Evolutionary conservation across 2,888 invertebrate species (phyloP).

Genomic region (Hirudinaria manillensis): DNA sequence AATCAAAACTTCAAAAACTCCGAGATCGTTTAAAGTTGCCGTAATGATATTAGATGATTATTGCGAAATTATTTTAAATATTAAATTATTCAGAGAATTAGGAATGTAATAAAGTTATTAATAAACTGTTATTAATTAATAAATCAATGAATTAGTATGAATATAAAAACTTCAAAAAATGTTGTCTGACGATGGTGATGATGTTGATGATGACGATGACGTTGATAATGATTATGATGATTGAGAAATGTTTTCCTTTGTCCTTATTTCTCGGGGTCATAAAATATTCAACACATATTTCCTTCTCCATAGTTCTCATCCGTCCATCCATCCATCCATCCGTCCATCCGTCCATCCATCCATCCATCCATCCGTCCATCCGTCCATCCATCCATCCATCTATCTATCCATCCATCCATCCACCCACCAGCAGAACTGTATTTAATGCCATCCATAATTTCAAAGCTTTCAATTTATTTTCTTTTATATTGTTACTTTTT

Average conservation of each 20-base stretch:
- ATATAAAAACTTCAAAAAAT: too few species aligned
- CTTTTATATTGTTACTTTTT: not conserved
- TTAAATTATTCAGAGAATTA: too few species aligned
- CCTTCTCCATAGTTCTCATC: not conserved
- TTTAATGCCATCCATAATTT: not conserved
- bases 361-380: conserved; percentile 6
- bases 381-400: conserved; percentile 2
- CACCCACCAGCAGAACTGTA: not conserved
- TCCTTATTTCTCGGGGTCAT: not conserved
- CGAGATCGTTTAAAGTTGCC: too few species aligned
- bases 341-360: conserved; percentile 10
- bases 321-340: conserved; percentile 1
- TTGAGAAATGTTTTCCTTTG: not conserved
- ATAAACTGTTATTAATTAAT: too few species aligned
- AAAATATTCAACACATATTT: not conserved
- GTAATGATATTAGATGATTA: too few species aligned
- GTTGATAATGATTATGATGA: not conserved
- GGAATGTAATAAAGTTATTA: too few species aligned
- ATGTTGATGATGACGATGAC: too few species aligned
- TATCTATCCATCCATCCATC: conserved; percentile 1
- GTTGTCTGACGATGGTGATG: too few species aligned
- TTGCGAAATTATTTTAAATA: too few species aligned
- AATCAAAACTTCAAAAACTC: too few species aligned
- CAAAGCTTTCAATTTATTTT: not conserved
- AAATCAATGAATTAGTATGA: too few species aligned